These are phyloP conservation scores for Podocnemis expansa DNA, from an alignment of 2,113 vertebrate species.

Conservation along the genomic window DNA sequence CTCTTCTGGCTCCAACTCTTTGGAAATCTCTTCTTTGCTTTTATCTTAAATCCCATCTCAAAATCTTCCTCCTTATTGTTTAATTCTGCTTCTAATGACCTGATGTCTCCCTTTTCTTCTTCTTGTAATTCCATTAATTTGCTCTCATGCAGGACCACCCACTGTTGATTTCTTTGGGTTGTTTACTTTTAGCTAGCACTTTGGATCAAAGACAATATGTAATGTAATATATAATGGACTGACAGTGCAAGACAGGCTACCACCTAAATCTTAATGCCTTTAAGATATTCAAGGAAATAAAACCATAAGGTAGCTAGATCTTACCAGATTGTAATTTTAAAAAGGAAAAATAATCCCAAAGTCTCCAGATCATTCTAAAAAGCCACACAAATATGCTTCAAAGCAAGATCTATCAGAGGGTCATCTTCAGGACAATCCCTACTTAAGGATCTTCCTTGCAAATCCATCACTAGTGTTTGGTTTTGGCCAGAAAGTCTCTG, in stretches of 20 bases:
- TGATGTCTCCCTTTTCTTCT: not conserved
- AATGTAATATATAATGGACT: conserved; percentile 46
- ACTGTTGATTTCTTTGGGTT: conserved; percentile 51
- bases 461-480: not conserved
- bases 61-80: conserved; percentile 6
- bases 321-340: not conserved
- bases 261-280: not conserved
- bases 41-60: not conserved
- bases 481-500: not conserved
- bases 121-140: conserved; percentile 36
- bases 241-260: conserved; percentile 27
- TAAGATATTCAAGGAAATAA: not conserved
- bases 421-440: not conserved
- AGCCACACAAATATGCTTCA: not conserved
- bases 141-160: conserved; percentile 33
- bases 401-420: not conserved
- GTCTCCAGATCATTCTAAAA: not conserved
- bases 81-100: conserved; percentile 10
- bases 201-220: conserved; percentile 41
- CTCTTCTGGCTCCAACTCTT: not conserved
- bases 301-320: not conserved
- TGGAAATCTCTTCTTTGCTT: not conserved
- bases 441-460: conserved; percentile 18
- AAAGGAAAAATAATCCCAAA: not conserved
- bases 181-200: conserved; percentile 51